phyloP scores from a whole-genome alignment of 2,113 vertebrate genomes.

The Neomonachus schauinslandi region DNA sequence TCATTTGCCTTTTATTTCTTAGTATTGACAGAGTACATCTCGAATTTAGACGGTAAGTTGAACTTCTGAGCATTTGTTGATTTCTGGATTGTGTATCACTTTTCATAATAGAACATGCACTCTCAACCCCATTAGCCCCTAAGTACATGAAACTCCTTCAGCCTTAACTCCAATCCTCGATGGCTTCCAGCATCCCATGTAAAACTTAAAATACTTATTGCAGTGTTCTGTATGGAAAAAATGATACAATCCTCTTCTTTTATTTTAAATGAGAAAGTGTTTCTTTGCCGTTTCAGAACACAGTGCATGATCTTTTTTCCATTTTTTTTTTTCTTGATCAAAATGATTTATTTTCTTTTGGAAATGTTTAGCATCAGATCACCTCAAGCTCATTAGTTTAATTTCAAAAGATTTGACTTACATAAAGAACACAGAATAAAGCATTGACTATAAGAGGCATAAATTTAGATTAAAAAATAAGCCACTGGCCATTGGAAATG shows the following conservation, averaged over 20 bases:
- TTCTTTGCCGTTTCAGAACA: slow-evolving; percentile 50
- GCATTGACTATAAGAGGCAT: slow-evolving; percentile 32
- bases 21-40: slow-evolving; percentile 81
- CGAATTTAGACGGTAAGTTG: slow-evolving; percentile 87
- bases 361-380: slow-evolving; percentile 53
- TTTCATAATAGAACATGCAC: slow-evolving; percentile 81
- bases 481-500: slow-evolving; percentile 75
- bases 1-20: slow-evolving; percentile 80
- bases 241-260: slow-evolving; percentile 41
- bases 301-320: slow-evolving; percentile 76
- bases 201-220: slow-evolving; percentile 19
- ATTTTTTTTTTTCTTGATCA: slow-evolving; percentile 63
- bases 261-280: slow-evolving; percentile 51
- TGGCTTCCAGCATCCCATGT: background rate
- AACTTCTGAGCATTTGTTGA: slow-evolving; percentile 58
- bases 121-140: no score
- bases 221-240: slow-evolving; percentile 83
- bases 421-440: slow-evolving; percentile 52
- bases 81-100: slow-evolving; percentile 71
- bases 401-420: slow-evolving; percentile 53
- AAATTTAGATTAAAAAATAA: slow-evolving; percentile 77
- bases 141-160: background rate
- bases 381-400: slow-evolving; percentile 68
- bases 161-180: background rate
- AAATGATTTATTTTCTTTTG: slow-evolving; percentile 65